phyloP scores from a whole-genome alignment of 2,888 invertebrate genomes.

The Nysson spinosus region DNA sequence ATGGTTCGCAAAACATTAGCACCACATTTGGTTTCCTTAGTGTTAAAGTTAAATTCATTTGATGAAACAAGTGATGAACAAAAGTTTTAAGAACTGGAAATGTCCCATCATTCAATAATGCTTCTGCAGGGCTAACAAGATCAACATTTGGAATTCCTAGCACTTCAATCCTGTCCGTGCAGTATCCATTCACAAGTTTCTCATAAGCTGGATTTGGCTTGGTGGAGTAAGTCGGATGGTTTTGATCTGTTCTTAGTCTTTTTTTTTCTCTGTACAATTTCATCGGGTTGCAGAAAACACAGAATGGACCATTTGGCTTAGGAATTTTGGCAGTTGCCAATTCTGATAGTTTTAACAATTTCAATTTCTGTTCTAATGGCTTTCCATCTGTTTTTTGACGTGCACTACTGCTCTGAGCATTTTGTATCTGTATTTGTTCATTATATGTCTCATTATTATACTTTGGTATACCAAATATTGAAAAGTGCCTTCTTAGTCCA shows the following conservation, averaged over 20 bases:
- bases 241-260: constrained; percentile 67
- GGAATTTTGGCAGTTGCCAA: constrained; percentile 63
- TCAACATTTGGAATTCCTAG: constrained; percentile 76
- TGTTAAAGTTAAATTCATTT: constrained; percentile 72
- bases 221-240: constrained; percentile 69
- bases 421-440: constrained; percentile 63
- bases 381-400: constrained; percentile 69
- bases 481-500: constrained; percentile 73
- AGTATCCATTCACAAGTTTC: constrained; percentile 75
- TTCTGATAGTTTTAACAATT: constrained; percentile 68
- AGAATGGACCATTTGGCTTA: constrained; percentile 74
- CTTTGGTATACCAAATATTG: constrained; percentile 75
- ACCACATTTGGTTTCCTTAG: constrained; percentile 74
- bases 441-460: constrained; percentile 67
- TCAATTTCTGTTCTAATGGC: constrained; percentile 69
- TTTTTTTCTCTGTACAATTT: constrained; percentile 74
- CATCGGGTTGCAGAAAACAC: constrained; percentile 75
- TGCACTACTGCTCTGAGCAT: constrained; percentile 62
- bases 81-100: constrained; percentile 74
- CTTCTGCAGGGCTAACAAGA: constrained; percentile 75
- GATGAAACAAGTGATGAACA: constrained; percentile 75
- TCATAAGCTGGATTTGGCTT: constrained; percentile 72
- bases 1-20: constrained; percentile 76
- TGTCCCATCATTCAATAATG: constrained; percentile 71
- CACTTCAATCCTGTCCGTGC: constrained; percentile 72